phyloP scores from a whole-genome alignment of 2,113 vertebrate genomes.

The Corythaeola cristata region DNA sequence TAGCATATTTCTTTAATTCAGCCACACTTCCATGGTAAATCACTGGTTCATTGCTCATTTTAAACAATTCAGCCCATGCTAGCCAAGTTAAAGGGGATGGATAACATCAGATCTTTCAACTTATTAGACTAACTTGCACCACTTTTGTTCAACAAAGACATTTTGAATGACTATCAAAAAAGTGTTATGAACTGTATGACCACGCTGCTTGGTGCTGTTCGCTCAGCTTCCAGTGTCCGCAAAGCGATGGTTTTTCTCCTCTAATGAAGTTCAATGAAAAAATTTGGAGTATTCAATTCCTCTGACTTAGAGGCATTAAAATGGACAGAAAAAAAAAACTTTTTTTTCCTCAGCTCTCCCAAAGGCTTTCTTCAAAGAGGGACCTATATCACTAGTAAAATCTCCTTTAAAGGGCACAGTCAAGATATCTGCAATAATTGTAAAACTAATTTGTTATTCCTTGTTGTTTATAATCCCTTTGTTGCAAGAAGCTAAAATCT shows the following conservation, averaged over 20 bases:
- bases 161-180: neutral
- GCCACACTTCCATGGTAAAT: neutral
- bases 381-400: conserved; percentile 14
- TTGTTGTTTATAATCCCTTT: neutral
- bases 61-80: neutral
- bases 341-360: neutral
- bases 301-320: neutral
- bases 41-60: neutral
- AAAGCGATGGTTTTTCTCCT: neutral
- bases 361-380: neutral
- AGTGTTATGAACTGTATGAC: neutral
- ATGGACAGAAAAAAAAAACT: neutral
- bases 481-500: neutral
- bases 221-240: neutral
- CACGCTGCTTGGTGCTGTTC: neutral
- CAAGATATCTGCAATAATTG: conserved; percentile 29
- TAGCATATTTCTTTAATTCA: neutral
- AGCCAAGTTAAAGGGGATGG: neutral
- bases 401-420: neutral
- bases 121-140: neutral
- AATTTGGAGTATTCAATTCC: neutral
- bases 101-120: neutral
- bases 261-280: neutral
- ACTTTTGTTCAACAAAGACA: neutral
- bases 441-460: conserved; percentile 24